Base-by-base conservation (phyloP, 2,113 vertebrate species). In the Ascaphus truei region DNA sequence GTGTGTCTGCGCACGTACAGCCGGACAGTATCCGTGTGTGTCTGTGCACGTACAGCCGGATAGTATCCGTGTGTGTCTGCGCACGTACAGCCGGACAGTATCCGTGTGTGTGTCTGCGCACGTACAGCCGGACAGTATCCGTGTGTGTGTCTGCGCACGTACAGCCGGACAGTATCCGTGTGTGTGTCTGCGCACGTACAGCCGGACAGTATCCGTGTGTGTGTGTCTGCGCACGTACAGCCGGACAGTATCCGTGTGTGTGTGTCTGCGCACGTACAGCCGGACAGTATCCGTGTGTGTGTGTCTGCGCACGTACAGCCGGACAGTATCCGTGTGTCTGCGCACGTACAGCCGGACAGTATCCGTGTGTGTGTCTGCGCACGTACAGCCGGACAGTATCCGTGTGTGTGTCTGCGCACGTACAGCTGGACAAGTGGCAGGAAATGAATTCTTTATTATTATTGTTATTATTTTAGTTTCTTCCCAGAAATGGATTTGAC, bases 391-490 rank as follows among this genome's bases (percentile, higher is more conserved):
- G 16, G 50, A 36, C 37, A 26, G 27, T 41, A 29, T 34, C 34
- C 27, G 45, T 60, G 43, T 69, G 56, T 51, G 63, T 52, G 26
- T 26, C 33, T 61, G 45, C 11, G 67, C 67, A 71, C 67, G 67
- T 71, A 71, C 48, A 66, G 50, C 63, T 55, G 50, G 41, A 53
- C 34, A 41, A 52, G 33, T 52, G 67, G 27, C 67, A 71, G 67
- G 67, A 71, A 71, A 52, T 71, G 45, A 71, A 71, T 71, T 71
- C 67, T 71, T 71, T 71, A 71, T 71, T 71, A 71, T 61, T 61
- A 71, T 71, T 71, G 67, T 33, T 71, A 71, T 71, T 68, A 68
- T 68, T 68, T 71, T 71, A 61, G 67, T 71, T 71, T 71, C 67
- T 71, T 71, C 67, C 67, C 67, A 71, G 67, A 71, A 71, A 61